phyloP scores from a whole-genome alignment of 2,797 vertebrate genomes.

The Spinus pinus region DNA sequence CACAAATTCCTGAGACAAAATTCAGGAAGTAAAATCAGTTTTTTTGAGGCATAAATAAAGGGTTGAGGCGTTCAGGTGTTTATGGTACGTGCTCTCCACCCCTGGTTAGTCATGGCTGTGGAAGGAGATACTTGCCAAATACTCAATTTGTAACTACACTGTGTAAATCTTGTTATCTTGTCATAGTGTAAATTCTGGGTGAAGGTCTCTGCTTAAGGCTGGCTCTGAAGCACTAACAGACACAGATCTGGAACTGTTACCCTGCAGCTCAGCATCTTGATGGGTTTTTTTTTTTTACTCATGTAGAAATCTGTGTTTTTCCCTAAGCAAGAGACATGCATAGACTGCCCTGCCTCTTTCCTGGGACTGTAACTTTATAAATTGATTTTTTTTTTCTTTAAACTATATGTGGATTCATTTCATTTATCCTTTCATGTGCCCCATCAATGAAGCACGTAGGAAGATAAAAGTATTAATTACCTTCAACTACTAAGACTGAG shows the following conservation, averaged over 20 bases:
- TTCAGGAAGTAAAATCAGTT: not conserved
- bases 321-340: not conserved
- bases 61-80: not conserved
- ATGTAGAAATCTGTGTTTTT: not conserved
- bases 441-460: not conserved
- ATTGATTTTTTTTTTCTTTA: not conserved
- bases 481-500: not conserved
- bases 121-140: not conserved
- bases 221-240: not conserved
- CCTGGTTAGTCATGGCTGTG: not conserved
- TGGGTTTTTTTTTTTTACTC: not conserved
- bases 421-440: not conserved
- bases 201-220: not conserved
- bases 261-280: not conserved
- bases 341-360: not conserved
- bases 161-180: not conserved
- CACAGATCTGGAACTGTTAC: not conserved
- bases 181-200: not conserved
- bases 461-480: conserved; percentile 49
- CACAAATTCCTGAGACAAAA: not conserved
- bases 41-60: not conserved
- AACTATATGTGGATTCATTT: not conserved
- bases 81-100: not conserved
- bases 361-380: not conserved
- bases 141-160: not conserved